phyloP scores from a whole-genome alignment of 2,888 invertebrate species.

The Cataglyphis albicans region DNA sequence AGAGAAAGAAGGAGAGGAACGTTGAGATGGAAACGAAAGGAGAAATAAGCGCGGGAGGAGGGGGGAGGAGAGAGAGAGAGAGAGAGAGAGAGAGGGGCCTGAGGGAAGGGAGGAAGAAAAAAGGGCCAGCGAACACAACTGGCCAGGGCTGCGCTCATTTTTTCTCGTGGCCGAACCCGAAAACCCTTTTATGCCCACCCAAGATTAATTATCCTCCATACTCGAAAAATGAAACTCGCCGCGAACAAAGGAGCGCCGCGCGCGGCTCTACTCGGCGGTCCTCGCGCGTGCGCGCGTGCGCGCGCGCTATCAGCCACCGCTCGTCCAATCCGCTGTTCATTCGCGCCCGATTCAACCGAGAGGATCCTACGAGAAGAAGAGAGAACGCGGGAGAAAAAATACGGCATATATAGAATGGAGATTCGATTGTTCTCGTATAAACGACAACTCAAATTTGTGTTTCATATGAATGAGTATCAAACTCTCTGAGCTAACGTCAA shows the following conservation, averaged over 20 bases:
- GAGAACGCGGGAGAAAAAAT: background rate
- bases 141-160: constrained; percentile 82
- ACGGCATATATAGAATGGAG: background rate
- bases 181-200: constrained; percentile 85
- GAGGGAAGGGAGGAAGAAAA: constrained; percentile 64
- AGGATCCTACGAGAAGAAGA: background rate
- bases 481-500: background rate
- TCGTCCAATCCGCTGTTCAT: constrained; percentile 37
- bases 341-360: constrained; percentile 39
- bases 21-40: constrained; percentile 56
- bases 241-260: constrained; percentile 75
- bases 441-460: background rate
- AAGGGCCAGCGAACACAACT: constrained; percentile 77
- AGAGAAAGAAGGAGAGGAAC: constrained; percentile 54
- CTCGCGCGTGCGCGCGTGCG: background rate
- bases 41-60: constrained; percentile 44
- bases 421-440: background rate
- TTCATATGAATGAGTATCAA: background rate
- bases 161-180: constrained; percentile 85
- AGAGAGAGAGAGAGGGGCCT: constrained; percentile 70
- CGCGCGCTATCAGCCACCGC: constrained; percentile 36
- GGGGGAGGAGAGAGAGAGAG: constrained; percentile 23
- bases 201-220: constrained; percentile 86
- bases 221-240: constrained; percentile 84
- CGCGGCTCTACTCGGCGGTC: constrained; percentile 50